A percentile compares a stretch with the other conserved stretches of the same genome.
Conservation (phyloP, 2,888 invertebrate genomes). For the Tryphoninae sp. region DNA sequence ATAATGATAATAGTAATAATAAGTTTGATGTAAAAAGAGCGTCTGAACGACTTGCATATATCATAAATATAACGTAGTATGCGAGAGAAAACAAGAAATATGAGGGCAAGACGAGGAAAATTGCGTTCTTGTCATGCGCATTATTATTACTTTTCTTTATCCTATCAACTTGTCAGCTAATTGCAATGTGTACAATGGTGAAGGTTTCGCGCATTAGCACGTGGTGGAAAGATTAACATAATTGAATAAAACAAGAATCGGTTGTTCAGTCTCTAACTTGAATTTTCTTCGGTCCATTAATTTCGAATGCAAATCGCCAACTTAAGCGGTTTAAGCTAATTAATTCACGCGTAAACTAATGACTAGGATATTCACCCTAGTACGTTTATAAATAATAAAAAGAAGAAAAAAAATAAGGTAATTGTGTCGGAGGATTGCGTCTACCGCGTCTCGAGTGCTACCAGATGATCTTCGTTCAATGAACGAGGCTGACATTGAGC, state of each 20-base stretch:
- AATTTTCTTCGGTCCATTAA: background rate
- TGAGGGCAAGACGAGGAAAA: constrained; percentile 13
- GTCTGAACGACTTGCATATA: constrained; percentile 18
- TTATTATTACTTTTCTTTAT: background rate
- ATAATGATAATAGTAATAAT: background rate
- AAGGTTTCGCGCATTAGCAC: background rate
- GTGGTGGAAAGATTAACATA: background rate
- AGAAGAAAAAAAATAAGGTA: background rate
- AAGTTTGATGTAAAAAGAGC: constrained; percentile 23
- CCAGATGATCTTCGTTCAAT: background rate
- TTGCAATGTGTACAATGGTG: constrained; percentile 19
- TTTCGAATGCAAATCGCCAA: background rate
- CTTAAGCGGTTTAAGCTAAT: too few species aligned
- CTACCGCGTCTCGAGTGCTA: constrained; percentile 7
- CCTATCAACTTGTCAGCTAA: constrained; percentile 27
- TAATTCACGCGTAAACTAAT: background rate
- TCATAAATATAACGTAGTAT: constrained; percentile 4
- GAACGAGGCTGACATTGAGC: background rate
- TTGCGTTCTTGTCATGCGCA: constrained; percentile 31
- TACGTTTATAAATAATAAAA: constrained; percentile 39
- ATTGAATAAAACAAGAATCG: constrained; percentile 10
- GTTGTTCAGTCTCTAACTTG: constrained; percentile 16
- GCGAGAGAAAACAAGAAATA: background rate
- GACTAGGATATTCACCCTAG: constrained; percentile 14
- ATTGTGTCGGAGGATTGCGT: background rate